These are phyloP conservation scores for Eupithecia exiguata DNA, from an alignment of 2,888 invertebrate genomes.

Conservation along the genomic window DNA sequence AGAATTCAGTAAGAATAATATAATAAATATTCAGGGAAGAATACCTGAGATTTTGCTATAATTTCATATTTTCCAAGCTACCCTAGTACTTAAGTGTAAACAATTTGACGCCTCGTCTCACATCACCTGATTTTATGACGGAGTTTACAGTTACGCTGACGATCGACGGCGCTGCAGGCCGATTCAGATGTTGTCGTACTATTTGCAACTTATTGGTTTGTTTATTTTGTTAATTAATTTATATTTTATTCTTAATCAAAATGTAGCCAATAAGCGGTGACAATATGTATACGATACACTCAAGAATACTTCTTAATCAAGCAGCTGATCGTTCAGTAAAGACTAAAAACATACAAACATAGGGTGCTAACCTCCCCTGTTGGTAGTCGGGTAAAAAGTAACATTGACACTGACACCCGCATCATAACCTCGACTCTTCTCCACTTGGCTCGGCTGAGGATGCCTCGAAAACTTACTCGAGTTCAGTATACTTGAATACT, in stretches of 20 bases:
- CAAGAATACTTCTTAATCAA: neutral
- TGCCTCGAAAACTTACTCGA: neutral
- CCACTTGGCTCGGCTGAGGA: neutral
- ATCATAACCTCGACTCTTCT: neutral
- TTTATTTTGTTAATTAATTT: too few relatives aligned
- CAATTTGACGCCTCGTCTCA: slow-evolving; percentile 3
- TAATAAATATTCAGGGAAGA: neutral
- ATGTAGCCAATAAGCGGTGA: too few relatives aligned
- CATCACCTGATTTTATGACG: neutral
- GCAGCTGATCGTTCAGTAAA: neutral
- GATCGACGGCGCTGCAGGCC: neutral
- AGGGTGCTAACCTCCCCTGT: too few relatives aligned
- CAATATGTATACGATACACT: neutral
- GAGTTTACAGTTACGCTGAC: slow-evolving; percentile 1
- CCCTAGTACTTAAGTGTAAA: neutral
- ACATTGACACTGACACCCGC: neutral
- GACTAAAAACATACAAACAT: too few relatives aligned
- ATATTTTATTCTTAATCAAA: neutral
- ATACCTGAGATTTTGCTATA: neutral
- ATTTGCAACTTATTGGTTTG: neutral
- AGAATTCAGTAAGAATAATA: slow-evolving; percentile 4
- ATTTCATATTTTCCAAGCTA: slow-evolving; percentile 1
- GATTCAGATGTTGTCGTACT: neutral
- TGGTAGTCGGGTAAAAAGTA: too few relatives aligned
- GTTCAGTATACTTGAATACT: neutral